Evolutionary conservation across 2,113 vertebrate species (phyloP).

Genomic region (Megaleporinus macrocephalus): DNA sequence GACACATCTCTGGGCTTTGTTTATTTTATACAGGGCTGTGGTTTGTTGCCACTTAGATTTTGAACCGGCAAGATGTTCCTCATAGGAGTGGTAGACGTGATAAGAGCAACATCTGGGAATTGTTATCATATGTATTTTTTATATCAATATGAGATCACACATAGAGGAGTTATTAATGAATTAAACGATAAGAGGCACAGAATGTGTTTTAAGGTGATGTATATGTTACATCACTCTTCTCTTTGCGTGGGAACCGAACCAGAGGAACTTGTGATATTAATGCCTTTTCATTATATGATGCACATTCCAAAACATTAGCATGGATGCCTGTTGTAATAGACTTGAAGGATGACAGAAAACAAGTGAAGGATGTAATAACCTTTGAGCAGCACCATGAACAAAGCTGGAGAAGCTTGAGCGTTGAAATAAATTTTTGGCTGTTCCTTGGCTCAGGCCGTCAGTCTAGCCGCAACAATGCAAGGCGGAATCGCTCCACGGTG

Average conservation of each 20-base stretch:
- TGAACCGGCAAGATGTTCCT: slow-evolving; percentile 37
- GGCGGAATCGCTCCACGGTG: slow-evolving; percentile 67
- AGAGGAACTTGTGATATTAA: slow-evolving; percentile 37
- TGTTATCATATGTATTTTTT: slow-evolving; percentile 30
- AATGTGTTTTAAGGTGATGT: slow-evolving; percentile 16
- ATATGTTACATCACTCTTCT: slow-evolving; percentile 42
- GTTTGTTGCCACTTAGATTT: slow-evolving; percentile 41
- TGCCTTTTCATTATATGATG: slow-evolving; percentile 53
- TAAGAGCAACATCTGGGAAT: slow-evolving; percentile 47
- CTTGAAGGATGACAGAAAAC: slow-evolving; percentile 11
- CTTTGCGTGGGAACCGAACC: slow-evolving; percentile 31
- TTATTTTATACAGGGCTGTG: slow-evolving; percentile 58
- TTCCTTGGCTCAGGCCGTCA: slow-evolving; percentile 59
- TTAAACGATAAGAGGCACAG: slow-evolving; percentile 40
- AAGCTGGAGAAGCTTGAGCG: slow-evolving; percentile 51
- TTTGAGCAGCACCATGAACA: slow-evolving; percentile 14
- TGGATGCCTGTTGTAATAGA: slow-evolving; percentile 11
- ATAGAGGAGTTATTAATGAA: slow-evolving; percentile 40
- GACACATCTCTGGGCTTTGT: slow-evolving; percentile 59
- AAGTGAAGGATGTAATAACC: slow-evolving; percentile 25
- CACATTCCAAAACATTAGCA: slow-evolving; percentile 47
- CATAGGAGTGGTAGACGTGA: slow-evolving; percentile 41
- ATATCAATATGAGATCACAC: slow-evolving; percentile 42
- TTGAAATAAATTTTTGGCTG: slow-evolving; percentile 69
- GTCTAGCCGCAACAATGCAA: slow-evolving; percentile 66